Percentiles rank a stretch among this genome's conserved stretches.
Conservation (phyloP, 2,888 invertebrate genomes). For the Epirrita christyi region DNA sequence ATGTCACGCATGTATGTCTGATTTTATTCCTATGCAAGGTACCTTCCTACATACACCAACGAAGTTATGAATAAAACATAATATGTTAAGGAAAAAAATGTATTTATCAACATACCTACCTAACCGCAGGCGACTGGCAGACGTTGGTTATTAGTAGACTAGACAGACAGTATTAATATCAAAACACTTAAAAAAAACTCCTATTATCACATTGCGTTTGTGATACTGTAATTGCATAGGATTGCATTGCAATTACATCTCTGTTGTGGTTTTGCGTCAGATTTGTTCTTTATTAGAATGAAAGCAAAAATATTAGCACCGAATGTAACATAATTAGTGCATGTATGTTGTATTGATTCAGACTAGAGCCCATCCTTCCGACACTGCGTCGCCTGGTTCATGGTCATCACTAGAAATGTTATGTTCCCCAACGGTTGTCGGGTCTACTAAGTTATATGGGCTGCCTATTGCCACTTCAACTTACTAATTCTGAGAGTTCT, state of each 20-base stretch:
- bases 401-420: too few relatives aligned
- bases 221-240: constrained; percentile 20
- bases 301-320: too few relatives aligned
- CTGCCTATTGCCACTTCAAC: too few relatives aligned
- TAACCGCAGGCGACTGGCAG: constrained; percentile 37
- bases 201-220: constrained; percentile 21
- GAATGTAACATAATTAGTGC: too few relatives aligned
- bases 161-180: constrained; percentile 27
- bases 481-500: too few relatives aligned
- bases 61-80: constrained; percentile 38
- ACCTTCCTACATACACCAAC: constrained; percentile 1
- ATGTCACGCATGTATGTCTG: constrained; percentile 11
- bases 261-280: constrained; percentile 22
- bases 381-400: too few relatives aligned
- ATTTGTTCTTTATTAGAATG: constrained; percentile 15
- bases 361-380: too few relatives aligned
- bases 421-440: too few relatives aligned
- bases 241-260: constrained; percentile 24
- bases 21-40: constrained; percentile 19
- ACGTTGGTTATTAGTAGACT: constrained; percentile 24
- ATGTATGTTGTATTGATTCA: too few relatives aligned
- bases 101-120: constrained; percentile 41
- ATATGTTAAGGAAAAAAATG: constrained; percentile 49
- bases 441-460: too few relatives aligned
- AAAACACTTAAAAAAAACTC: constrained; percentile 24